These are phyloP conservation scores for Fopius arisanus DNA, from an alignment of 1,140 invertebrate species.

Conservation along the genomic window DNA sequence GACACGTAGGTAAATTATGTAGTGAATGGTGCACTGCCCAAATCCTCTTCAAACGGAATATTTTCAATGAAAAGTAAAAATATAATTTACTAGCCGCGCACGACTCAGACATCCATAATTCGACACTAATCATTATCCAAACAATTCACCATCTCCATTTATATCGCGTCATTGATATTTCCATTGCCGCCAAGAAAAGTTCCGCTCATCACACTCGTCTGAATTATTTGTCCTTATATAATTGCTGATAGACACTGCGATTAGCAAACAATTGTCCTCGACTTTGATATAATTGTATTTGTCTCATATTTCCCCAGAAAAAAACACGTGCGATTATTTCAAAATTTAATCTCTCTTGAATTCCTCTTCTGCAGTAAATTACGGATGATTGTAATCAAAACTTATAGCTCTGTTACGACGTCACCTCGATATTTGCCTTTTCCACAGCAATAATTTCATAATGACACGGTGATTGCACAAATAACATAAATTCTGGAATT, in stretches of 20 bases:
- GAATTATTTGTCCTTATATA: slow-evolving; percentile 42
- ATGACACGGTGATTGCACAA: background rate
- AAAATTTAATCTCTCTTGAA: background rate
- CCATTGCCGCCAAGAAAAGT: slow-evolving; percentile 28
- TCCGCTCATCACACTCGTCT: background rate
- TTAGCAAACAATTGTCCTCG: slow-evolving; percentile 46
- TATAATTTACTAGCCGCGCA: slow-evolving; percentile 1
- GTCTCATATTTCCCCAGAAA: slow-evolving; percentile 32
- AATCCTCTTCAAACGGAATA: no score
- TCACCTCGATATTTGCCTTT: background rate
- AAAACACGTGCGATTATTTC: slow-evolving; percentile 43
- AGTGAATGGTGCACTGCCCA: no score
- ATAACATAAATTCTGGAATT: background rate
- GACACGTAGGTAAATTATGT: no score
- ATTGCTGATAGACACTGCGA: slow-evolving; percentile 42
- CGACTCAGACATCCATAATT: slow-evolving; percentile 9
- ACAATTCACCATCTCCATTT: background rate
- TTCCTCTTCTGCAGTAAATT: background rate
- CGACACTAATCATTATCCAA: background rate
- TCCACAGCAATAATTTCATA: background rate
- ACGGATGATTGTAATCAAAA: slow-evolving; percentile 1
- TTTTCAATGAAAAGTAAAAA: background rate
- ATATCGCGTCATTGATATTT: background rate
- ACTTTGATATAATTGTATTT: slow-evolving; percentile 42
- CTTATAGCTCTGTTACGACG: background rate